Conservation (phyloP, 2,113 vertebrate species). For the Scalopus aquaticus region DNA sequence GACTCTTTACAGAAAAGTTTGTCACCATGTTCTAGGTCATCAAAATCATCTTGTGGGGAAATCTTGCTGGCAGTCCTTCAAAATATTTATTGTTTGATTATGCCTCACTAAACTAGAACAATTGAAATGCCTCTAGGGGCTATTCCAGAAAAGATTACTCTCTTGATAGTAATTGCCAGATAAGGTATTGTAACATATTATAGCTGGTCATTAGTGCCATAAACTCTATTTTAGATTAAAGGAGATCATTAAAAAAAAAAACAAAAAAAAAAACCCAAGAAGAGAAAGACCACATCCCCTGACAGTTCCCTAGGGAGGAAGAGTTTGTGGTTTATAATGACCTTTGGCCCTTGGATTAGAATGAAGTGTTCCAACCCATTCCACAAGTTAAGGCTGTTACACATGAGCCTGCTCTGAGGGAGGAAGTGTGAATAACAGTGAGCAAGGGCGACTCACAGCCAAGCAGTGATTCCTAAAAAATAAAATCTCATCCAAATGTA, state of each 20-base stretch:
- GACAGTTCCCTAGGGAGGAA: constrained; percentile 55
- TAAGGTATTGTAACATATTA: background rate
- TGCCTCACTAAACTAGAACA: constrained; percentile 11
- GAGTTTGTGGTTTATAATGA: constrained; percentile 59
- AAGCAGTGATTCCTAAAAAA: constrained; percentile 77
- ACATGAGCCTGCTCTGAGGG: constrained; percentile 51
- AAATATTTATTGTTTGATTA: background rate
- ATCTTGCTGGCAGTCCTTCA: background rate
- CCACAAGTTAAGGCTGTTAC: constrained; percentile 46
- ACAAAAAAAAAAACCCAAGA: too few species aligned
- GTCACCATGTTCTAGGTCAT: background rate
- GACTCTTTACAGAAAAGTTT: background rate
- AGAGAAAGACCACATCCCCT: constrained; percentile 37
- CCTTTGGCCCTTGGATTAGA: constrained; percentile 54
- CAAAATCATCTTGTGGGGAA: background rate
- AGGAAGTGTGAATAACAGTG: constrained; percentile 63
- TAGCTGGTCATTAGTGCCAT: background rate
- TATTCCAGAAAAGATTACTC: background rate
- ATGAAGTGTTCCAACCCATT: constrained; percentile 52
- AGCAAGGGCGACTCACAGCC: constrained; percentile 65
- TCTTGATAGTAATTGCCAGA: background rate
- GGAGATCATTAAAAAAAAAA: background rate
- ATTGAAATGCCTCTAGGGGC: background rate
- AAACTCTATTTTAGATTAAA: constrained; percentile 21
- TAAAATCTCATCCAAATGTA: constrained; percentile 75